Evolutionary conservation across 2,113 vertebrate genomes (phyloP).

Genomic region (Cervus canadensis): DNA sequence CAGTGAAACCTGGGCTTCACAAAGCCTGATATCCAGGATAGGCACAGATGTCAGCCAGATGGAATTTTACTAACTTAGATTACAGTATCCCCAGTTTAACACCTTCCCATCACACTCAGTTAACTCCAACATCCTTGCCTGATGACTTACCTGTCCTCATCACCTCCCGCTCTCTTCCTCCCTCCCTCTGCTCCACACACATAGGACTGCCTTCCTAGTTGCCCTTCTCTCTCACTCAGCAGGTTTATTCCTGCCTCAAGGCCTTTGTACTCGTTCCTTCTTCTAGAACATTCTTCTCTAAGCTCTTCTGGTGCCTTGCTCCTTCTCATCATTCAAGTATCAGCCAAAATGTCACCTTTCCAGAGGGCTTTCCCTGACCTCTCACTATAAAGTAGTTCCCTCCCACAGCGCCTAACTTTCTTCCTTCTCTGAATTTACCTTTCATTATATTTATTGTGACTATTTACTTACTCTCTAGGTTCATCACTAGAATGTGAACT

Average conservation of each 20-base stretch:
- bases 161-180: not conserved
- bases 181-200: not conserved
- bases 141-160: not conserved
- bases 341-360: not conserved
- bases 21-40: not conserved
- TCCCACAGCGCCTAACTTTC: not conserved
- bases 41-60: not conserved
- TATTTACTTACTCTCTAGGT: not conserved
- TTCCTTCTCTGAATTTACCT: not conserved
- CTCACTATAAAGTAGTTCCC: not conserved
- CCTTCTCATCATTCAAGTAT: not conserved
- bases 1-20: not conserved
- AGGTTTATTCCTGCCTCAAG: not conserved
- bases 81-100: not conserved
- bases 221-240: not conserved
- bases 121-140: not conserved
- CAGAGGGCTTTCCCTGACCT: not conserved
- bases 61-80: not conserved
- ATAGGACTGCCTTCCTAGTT: not conserved
- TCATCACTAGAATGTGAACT: not conserved
- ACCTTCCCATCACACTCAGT: not conserved
- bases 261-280: not conserved
- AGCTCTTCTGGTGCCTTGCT: not conserved
- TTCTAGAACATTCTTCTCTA: not conserved
- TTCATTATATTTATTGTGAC: not conserved